Evolutionary conservation across 1,140 invertebrate species (phyloP).

Genomic region (Drosophila gunungcola): DNA sequence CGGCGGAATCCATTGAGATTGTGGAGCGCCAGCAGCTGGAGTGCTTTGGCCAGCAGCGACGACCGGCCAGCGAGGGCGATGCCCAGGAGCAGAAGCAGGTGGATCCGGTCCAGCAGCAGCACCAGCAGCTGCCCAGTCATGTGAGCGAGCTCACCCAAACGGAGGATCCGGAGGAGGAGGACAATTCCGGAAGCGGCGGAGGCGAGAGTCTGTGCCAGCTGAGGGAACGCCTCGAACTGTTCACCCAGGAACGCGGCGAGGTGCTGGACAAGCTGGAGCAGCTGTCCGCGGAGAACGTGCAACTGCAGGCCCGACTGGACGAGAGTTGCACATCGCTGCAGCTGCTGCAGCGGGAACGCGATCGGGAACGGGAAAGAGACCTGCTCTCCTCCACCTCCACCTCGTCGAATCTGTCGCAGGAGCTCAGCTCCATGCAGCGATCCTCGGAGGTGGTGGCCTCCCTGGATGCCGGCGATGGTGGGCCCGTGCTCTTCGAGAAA

Average conservation of each 20-base stretch:
- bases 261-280: slow-evolving; percentile 89
- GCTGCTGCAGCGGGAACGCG: slow-evolving; percentile 27
- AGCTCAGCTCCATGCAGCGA: slow-evolving; percentile 74
- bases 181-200: slow-evolving; percentile 84
- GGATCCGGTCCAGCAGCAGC: slow-evolving; percentile 42
- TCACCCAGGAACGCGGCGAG: slow-evolving; percentile 88
- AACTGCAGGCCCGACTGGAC: slow-evolving; percentile 74
- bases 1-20: slow-evolving; percentile 89
- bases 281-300: slow-evolving; percentile 87
- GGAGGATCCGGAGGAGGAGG: slow-evolving; percentile 72
- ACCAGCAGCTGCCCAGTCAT: slow-evolving; percentile 42
- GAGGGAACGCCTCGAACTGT: slow-evolving; percentile 88
- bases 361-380: slow-evolving; percentile 47
- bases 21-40: slow-evolving; percentile 87
- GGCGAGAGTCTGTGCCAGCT: slow-evolving; percentile 86
- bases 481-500: slow-evolving; percentile 66
- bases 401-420: slow-evolving; percentile 71
- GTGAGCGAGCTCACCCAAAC: slow-evolving; percentile 76
- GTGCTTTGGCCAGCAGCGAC: slow-evolving; percentile 85
- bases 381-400: slow-evolving; percentile 52
- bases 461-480: slow-evolving; percentile 57
- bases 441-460: slow-evolving; percentile 76
- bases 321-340: slow-evolving; percentile 15
- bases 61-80: slow-evolving; percentile 37
- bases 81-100: slow-evolving; percentile 16